Evolutionary conservation across 2,888 invertebrate species (phyloP).

Genomic region (Drosophila conformis): DNA sequence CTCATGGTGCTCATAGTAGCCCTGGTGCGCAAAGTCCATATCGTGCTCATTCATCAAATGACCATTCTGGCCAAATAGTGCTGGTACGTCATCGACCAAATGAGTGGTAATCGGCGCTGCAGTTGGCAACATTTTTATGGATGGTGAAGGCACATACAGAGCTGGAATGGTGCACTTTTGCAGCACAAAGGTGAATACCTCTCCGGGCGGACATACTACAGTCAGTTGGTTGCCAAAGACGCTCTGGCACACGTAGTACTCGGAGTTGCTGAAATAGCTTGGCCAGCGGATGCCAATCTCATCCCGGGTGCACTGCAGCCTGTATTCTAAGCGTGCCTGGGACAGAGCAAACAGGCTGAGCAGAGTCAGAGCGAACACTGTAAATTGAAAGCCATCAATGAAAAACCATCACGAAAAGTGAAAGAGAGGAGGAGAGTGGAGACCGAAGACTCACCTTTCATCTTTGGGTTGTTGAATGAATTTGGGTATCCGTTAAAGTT

Average conservation of each 20-base stretch:
- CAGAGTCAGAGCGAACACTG: conserved; percentile 72
- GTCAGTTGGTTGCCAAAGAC: conserved; percentile 66
- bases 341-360: conserved; percentile 69
- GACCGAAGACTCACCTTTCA: conserved; percentile 76
- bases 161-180: conserved; percentile 79
- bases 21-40: neutral
- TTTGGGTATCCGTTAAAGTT: conserved; percentile 58
- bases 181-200: conserved; percentile 81
- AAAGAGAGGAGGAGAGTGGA: neutral
- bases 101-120: conserved; percentile 55
- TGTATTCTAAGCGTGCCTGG: conserved; percentile 69
- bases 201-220: conserved; percentile 77
- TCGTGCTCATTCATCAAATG: conserved; percentile 2
- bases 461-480: conserved; percentile 48
- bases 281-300: conserved; percentile 84
- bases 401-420: neutral
- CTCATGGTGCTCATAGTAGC: conserved; percentile 2
- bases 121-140: conserved; percentile 74
- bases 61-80: conserved; percentile 30
- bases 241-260: conserved; percentile 78
- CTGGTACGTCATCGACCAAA: conserved; percentile 41
- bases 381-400: neutral
- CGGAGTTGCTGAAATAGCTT: conserved; percentile 79
- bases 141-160: conserved; percentile 79
- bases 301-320: conserved; percentile 73